phyloP scores from a whole-genome alignment of 2,797 vertebrate genomes.

The Scolopax bukidnonensis region DNA sequence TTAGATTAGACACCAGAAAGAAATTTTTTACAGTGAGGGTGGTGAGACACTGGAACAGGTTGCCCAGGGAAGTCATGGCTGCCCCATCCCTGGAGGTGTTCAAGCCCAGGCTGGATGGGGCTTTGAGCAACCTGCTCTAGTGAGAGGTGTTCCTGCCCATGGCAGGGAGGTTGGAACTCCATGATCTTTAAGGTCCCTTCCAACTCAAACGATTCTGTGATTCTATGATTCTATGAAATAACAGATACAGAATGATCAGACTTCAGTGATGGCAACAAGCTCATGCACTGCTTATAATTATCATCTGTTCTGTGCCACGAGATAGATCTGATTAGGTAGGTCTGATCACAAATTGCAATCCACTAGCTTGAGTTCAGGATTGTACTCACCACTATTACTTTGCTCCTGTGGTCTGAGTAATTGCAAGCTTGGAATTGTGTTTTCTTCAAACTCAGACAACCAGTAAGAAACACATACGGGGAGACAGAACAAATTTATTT shows the following conservation, averaged over 20 bases:
- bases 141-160: too few species aligned
- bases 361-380: not conserved
- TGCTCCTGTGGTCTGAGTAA: not conserved
- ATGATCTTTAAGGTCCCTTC: too few species aligned
- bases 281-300: not conserved
- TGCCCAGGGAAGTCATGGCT: too few species aligned
- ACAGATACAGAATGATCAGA: slow-evolving; percentile 5
- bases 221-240: not conserved
- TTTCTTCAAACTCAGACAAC: slow-evolving; percentile 1
- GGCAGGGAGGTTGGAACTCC: too few species aligned
- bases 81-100: too few species aligned
- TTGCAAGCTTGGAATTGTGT: not conserved
- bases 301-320: not conserved
- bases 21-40: too few species aligned
- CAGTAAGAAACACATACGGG: not conserved
- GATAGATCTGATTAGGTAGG: not conserved
- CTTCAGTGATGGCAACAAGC: not conserved
- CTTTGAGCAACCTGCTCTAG: too few species aligned
- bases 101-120: too few species aligned
- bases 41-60: too few species aligned
- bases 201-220: too few species aligned
- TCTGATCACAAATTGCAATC: slow-evolving; percentile 26
- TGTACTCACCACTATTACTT: not conserved
- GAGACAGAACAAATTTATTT: not conserved
- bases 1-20: too few species aligned